A percentile compares a stretch with the other conserved stretches of the same genome.
Evolutionary conservation across 1,140 invertebrate species (phyloP).

Genomic region (Caenorhabditis latens): DNA sequence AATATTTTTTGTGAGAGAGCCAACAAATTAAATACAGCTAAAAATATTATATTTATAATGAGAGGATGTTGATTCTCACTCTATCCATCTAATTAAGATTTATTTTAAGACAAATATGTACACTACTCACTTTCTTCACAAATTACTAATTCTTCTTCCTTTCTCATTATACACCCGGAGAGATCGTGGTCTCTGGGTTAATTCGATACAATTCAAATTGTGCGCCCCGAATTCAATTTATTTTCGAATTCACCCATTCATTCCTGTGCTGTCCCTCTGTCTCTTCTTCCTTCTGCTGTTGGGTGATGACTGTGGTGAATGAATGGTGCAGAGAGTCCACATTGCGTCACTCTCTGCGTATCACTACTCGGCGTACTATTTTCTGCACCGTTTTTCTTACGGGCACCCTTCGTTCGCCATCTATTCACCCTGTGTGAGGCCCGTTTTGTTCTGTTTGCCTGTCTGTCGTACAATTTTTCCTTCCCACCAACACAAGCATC

Average conservation of each 20-base stretch:
- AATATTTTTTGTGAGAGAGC: no score
- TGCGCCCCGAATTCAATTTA: constrained; percentile 3
- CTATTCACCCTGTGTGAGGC: constrained; percentile 14
- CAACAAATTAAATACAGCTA: no score
- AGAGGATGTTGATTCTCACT: no score
- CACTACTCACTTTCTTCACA: neutral
- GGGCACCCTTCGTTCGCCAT: neutral
- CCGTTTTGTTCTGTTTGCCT: constrained; percentile 18
- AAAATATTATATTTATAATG: no score
- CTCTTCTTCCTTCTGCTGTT: neutral
- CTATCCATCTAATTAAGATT: constrained; percentile 4
- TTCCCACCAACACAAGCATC: neutral
- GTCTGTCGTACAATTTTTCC: neutral
- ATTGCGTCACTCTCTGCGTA: constrained; percentile 27
- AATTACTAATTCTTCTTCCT: constrained; percentile 17
- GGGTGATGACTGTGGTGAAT: neutral
- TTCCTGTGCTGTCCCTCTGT: neutral
- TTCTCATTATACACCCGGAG: constrained; percentile 27
- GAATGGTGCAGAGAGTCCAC: constrained; percentile 40
- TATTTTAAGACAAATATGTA: neutral
- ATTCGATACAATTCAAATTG: constrained; percentile 54
- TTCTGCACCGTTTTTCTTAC: constrained; percentile 38
- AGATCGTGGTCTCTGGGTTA: constrained; percentile 7
- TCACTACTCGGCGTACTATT: neutral
- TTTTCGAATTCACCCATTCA: constrained; percentile 44